Evolutionary conservation across 2,797 vertebrate genomes (phyloP).

Genomic region (Crax fasciolata): DNA sequence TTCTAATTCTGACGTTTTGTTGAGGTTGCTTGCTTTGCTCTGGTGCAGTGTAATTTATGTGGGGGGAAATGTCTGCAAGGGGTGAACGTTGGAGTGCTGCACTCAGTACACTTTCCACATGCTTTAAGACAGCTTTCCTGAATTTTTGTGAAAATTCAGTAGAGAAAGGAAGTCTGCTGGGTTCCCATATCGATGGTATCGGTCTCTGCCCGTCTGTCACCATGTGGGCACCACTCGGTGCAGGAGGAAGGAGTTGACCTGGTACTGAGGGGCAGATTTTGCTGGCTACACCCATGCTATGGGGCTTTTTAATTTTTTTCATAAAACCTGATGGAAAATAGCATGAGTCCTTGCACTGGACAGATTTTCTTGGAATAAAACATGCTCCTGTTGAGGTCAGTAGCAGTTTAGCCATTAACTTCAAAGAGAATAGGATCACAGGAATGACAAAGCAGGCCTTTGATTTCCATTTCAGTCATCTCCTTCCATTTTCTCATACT

Average conservation of each 20-base stretch:
- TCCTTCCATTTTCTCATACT: constrained; percentile 57
- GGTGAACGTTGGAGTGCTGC: neutral
- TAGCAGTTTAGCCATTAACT: constrained; percentile 76
- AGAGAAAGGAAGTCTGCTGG: neutral
- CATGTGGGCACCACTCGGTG: neutral
- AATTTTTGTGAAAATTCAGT: neutral
- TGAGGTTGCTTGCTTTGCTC: constrained; percentile 8
- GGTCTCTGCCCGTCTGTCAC: constrained; percentile 11
- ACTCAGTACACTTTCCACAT: neutral
- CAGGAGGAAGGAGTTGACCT: neutral
- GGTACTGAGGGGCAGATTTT: neutral
- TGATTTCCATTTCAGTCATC: constrained; percentile 70
- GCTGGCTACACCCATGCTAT: neutral
- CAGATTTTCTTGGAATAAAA: constrained; percentile 57
- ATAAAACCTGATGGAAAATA: constrained; percentile 37
- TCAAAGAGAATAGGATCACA: constrained; percentile 59
- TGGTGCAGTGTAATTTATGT: neutral
- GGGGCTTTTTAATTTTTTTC: neutral
- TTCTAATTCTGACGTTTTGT: constrained; percentile 42
- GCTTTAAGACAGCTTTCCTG: neutral
- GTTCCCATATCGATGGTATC: neutral
- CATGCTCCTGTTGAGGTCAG: constrained; percentile 63
- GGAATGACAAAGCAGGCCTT: constrained; percentile 71
- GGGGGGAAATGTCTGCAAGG: neutral
- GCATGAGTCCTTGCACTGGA: constrained; percentile 54